Base-by-base conservation (phyloP, 2,888 invertebrate species). In the Drosophila cracens region DNA sequence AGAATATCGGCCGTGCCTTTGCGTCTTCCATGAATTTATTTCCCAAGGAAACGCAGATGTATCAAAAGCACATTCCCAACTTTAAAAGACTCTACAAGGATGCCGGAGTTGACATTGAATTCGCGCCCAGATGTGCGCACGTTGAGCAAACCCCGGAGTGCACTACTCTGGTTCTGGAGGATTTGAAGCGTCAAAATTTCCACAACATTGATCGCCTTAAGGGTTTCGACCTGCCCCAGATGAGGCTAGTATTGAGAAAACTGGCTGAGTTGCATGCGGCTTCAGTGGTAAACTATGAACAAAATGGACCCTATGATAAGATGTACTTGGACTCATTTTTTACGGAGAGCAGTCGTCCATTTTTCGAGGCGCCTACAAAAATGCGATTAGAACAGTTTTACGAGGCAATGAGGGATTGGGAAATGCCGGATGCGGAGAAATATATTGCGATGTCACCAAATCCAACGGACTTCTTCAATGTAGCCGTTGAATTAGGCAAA, bases 181-280 rank as follows among this genome's bases (percentile, higher is more conserved):
- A 92, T 61, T 61, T 92, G 0, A 82, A 81, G 16, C 63, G 51
- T 0, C 48, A 75, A 29, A 72, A 83, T 0, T 92, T 90, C 21
- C 66, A 70, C 5, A 92, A 92, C 40, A 63, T 74, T 4, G 86
- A 91, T 74, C 90, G 92, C 0, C 72, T 88, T 3, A 81, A 87
- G 27, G 92, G 92, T 16, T 76, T 92, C 7, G 84, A 92, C 58
- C 73, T 90, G 77, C 66, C 74, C 0, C 91, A 92, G 29, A 89
- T 90, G 59, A 68, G 79, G 11, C 38, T 79, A 0, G 90, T 87
- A 3, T 73, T 92, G 2, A 69, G 70, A 5, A 89, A 91, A 40
- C 25, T 92, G 16, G 92, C 92, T 0, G 85, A 92, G 52, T 74
- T 92, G 5, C 92, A 92, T 83, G 92, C 93, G 0, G 91, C 85